Evolutionary conservation across 2,797 vertebrate species (phyloP), one percentile per base, ranked within the genome.

Genomic region (Varecia variegata): DNA sequence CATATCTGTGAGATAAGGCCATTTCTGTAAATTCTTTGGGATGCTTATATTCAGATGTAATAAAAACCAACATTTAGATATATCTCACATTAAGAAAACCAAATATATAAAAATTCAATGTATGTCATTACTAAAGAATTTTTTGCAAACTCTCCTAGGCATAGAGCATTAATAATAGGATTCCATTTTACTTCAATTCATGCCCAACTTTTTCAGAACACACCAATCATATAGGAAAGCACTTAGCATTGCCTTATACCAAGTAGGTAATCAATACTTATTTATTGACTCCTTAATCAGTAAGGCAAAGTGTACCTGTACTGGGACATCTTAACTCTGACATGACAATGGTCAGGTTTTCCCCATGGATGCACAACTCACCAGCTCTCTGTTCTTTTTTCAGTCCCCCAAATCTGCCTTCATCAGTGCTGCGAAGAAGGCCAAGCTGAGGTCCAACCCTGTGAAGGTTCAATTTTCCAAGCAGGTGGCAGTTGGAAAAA

Each of bases 331-430:
- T 95, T 90, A 92, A 95, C 73, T 88, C 93, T 56, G 65, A 82
- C 17, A 7, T 92, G 89, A 85, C 71, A 89, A 94, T 90, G 52
- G 30, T 74, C 70, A 81, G 45, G 38, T 50, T 97, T 94, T 40
- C 43, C n/a, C 88, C 73, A 82, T 50, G 35, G 47, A 90, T 73
- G 21, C 67, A 92, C 73, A 89, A 95, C 58, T 96, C 86, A 98
- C 88, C 86, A 76, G 96, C 88, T 62, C 32, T 1, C 88, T 96
- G 71, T 97, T 99, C 93, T 98, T 95, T 98, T 98, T 97, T 65
- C 98, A 99, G 99, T 99, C 99, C 97, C 99, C 99, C 95, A 99
- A 99, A 98, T 99, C 99, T 94, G 99, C 99, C 98, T 99, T 99
- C 98, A 99, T 99, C 99, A 97, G 99, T 47, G 99, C 99, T 98